These are phyloP conservation scores for Sycophila texana DNA, from an alignment of 2,888 invertebrate genomes.

Conservation along the genomic window DNA sequence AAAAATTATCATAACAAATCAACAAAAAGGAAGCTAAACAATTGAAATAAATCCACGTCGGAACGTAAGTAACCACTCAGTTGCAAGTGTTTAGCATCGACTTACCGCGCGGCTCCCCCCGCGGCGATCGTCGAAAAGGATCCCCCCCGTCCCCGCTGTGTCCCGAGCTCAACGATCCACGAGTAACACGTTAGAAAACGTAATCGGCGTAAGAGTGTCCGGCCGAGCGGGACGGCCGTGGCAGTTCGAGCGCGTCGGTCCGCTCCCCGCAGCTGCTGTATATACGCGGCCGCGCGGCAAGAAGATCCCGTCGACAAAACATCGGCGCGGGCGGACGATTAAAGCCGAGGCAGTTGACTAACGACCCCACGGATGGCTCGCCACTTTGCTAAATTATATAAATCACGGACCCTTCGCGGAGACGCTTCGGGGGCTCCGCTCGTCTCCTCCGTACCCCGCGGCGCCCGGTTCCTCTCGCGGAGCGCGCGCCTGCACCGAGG, in stretches of 20 bases:
- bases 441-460: not conserved
- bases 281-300: not conserved
- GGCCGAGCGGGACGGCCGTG: constrained; percentile 15
- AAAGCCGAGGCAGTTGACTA: constrained; percentile 61
- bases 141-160: too few relatives aligned
- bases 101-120: too few relatives aligned
- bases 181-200: constrained; percentile 17
- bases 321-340: not conserved
- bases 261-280: not conserved
- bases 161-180: not conserved
- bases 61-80: too few relatives aligned
- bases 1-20: too few relatives aligned
- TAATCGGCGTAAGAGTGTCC: constrained; percentile 33
- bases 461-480: not conserved
- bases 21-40: too few relatives aligned
- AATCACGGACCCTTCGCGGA: constrained; percentile 65
- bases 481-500: constrained; percentile 28
- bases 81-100: too few relatives aligned
- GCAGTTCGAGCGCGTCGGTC: not conserved
- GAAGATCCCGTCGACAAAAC: too few relatives aligned
- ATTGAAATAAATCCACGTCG: too few relatives aligned
- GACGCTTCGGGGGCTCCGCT: constrained; percentile 2
- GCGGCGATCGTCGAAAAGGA: too few relatives aligned
- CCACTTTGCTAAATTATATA: constrained; percentile 75
- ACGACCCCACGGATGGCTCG: constrained; percentile 60